Evolutionary conservation across 2,113 vertebrate genomes (phyloP).

Genomic region (Neodontobutis hainanensis): DNA sequence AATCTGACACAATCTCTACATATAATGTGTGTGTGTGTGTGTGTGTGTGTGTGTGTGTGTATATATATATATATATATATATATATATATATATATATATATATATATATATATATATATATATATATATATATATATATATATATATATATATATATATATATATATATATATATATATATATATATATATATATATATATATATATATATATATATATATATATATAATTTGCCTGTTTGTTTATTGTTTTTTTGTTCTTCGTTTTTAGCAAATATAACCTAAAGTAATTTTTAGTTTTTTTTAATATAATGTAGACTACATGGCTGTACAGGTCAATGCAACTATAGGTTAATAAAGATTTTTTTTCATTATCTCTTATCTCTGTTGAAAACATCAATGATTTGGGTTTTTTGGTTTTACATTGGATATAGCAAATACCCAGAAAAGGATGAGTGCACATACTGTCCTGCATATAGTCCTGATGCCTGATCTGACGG

Average conservation of each 20-base stretch:
- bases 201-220: too few relatives aligned
- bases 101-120: not conserved
- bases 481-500: conserved; percentile 96
- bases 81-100: too few relatives aligned
- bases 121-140: too few relatives aligned
- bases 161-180: too few relatives aligned
- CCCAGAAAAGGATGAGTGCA: conserved; percentile 97
- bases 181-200: too few relatives aligned
- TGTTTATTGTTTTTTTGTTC: too few relatives aligned
- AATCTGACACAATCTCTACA: too few relatives aligned
- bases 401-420: conserved; percentile 40
- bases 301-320: conserved; percentile 16
- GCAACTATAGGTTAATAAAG: conserved; percentile 14
- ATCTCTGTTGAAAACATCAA: conserved; percentile 19
- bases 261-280: conserved; percentile 25
- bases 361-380: conserved; percentile 8
- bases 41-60: too few relatives aligned
- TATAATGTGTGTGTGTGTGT: too few relatives aligned
- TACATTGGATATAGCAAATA: conserved; percentile 99
- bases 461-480: conserved; percentile 95
- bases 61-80: too few relatives aligned
- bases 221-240: too few relatives aligned
- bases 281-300: conserved; percentile 4
- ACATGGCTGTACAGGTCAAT: conserved; percentile 22
- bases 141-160: too few relatives aligned